These are phyloP conservation scores for Bradysia coprophila DNA, from an alignment of 1,140 invertebrate genomes.

Conservation along the genomic window DNA sequence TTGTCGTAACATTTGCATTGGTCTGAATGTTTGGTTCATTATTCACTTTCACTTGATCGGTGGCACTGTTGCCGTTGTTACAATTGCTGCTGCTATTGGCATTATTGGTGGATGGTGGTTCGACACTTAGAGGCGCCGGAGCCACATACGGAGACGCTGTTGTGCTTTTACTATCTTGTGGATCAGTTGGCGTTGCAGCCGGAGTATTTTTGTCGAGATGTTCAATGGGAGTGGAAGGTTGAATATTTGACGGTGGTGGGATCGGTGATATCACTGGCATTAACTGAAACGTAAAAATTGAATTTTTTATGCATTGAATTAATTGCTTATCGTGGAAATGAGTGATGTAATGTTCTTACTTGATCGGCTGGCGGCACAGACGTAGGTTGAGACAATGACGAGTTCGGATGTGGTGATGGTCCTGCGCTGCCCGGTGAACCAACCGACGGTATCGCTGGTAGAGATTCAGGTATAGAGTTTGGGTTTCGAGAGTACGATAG, in stretches of 20 bases:
- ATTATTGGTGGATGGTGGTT: slow-evolving; percentile 10
- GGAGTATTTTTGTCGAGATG: slow-evolving; percentile 21
- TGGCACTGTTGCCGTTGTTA: slow-evolving; percentile 2
- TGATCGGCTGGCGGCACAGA: slow-evolving; percentile 55
- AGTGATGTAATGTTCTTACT: slow-evolving; percentile 24
- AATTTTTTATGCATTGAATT: neutral
- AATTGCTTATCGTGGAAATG: neutral
- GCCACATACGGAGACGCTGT: slow-evolving; percentile 22
- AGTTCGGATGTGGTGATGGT: slow-evolving; percentile 54
- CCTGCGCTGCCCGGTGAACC: slow-evolving; percentile 51
- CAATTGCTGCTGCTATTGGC: neutral
- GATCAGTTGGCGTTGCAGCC: slow-evolving; percentile 22
- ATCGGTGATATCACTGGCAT: slow-evolving; percentile 9
- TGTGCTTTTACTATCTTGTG: slow-evolving; percentile 20
- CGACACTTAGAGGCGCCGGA: slow-evolving; percentile 18
- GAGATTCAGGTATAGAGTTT: slow-evolving; percentile 29
- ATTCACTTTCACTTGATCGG: too few relatives aligned
- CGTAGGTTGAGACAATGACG: slow-evolving; percentile 46
- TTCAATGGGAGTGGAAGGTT: slow-evolving; percentile 21
- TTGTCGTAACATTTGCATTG: neutral
- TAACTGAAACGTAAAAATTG: slow-evolving; percentile 1
- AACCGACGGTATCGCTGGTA: slow-evolving; percentile 37
- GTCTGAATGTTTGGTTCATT: too few relatives aligned
- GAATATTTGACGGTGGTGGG: slow-evolving; percentile 20
- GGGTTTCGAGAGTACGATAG: slow-evolving; percentile 43